Conservation (phyloP, 92 coral and sea anemone species). For the Epizoanthus rinbou region DNA sequence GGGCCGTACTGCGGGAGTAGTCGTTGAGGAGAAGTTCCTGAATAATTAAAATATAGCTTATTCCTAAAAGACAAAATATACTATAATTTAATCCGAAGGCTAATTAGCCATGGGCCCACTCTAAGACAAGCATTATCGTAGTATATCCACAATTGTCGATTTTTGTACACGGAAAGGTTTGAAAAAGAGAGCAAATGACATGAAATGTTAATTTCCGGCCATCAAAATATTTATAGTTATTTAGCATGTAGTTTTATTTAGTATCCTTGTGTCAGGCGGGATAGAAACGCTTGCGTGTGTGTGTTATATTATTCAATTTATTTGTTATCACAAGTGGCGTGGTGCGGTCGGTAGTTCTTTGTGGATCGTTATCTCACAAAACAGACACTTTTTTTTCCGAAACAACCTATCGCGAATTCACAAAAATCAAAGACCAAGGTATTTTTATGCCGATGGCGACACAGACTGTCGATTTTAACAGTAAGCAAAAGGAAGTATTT, state of each 20-base stretch:
- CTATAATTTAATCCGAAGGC: neutral
- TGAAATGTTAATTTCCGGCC: neutral
- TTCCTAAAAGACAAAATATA: neutral
- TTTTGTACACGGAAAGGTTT: neutral
- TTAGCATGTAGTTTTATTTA: neutral
- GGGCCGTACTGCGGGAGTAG: neutral
- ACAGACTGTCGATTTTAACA: too few species aligned
- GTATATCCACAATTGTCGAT: neutral
- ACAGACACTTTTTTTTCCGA: neutral
- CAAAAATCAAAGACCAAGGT: too few species aligned
- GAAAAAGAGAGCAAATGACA: neutral
- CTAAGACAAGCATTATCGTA: neutral
- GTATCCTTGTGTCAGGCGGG: neutral
- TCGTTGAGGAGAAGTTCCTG: neutral
- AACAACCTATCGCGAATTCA: neutral
- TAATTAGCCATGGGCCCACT: neutral
- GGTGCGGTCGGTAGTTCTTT: neutral
- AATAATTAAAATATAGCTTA: neutral
- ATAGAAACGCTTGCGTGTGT: neutral
- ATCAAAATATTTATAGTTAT: neutral
- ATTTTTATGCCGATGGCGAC: too few species aligned
- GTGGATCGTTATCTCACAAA: neutral
- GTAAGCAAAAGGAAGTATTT: too few species aligned
- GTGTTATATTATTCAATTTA: neutral
- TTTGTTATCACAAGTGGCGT: conserved; percentile 8